A percentile compares a stretch with the other conserved stretches of the same genome.
phyloP scores from a whole-genome alignment of 2,113 vertebrate species.

The Dermatemys mawii region DNA sequence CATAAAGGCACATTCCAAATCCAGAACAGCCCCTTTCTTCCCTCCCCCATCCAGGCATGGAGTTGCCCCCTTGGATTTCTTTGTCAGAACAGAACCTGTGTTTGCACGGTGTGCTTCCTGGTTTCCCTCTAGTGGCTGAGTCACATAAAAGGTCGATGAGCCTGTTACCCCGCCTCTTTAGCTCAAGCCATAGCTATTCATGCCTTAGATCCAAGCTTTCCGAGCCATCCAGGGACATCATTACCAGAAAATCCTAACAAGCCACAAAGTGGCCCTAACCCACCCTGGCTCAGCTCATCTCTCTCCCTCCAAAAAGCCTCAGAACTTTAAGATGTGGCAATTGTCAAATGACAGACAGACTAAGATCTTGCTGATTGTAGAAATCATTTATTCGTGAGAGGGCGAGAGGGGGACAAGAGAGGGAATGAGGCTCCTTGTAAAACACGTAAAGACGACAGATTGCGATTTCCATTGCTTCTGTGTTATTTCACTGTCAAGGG shows the following conservation, averaged over 20 bases:
- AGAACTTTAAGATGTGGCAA: background rate
- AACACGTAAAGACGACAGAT: background rate
- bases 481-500: background rate
- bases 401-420: background rate
- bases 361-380: background rate
- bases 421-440: fast-evolving
- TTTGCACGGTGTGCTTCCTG: background rate
- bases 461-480: constrained; percentile 25
- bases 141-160: background rate
- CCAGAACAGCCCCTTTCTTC: background rate
- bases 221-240: background rate
- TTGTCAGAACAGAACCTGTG: background rate
- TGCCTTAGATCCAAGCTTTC: background rate
- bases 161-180: background rate
- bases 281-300: background rate
- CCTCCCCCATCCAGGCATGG: background rate
- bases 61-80: background rate
- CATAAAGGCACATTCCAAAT: background rate
- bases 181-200: background rate
- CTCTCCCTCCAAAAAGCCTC: background rate
- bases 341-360: background rate
- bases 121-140: background rate
- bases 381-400: background rate
- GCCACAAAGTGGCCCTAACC: background rate
- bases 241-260: background rate